Percentiles rank a stretch among this genome's conserved stretches.
Evolutionary conservation across 1,140 invertebrate genomes (phyloP).

Genomic region (Pachyrhynchus sulphureomaculatus): DNA sequence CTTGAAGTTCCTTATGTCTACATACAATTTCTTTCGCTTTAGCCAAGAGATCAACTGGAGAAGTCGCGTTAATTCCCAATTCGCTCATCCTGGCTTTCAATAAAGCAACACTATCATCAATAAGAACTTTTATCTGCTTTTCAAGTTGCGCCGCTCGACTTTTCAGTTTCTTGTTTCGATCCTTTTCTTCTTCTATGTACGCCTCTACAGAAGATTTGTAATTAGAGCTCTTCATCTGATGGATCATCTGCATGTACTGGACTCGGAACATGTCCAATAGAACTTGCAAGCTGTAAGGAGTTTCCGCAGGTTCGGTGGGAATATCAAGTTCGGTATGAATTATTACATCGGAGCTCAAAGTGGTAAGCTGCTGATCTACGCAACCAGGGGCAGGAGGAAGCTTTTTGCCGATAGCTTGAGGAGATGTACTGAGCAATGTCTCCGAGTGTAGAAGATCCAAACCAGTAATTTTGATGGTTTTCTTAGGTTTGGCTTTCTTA

Average conservation of each 20-base stretch:
- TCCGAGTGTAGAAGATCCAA: constrained; percentile 88
- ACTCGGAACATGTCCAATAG: constrained; percentile 80
- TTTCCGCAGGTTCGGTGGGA: constrained; percentile 71
- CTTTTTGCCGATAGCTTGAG: constrained; percentile 66
- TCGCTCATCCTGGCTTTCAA: constrained; percentile 89
- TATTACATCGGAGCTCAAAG: constrained; percentile 61
- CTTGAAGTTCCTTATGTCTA: constrained; percentile 86
- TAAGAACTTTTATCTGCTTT: constrained; percentile 86
- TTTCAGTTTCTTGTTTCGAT: constrained; percentile 77
- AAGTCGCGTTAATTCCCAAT: constrained; percentile 81
- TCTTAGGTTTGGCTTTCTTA: constrained; percentile 62
- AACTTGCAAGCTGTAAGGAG: constrained; percentile 83
- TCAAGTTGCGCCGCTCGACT: constrained; percentile 81
- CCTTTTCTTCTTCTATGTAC: constrained; percentile 83
- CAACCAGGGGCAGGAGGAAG: constrained; percentile 82
- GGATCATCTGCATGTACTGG: constrained; percentile 80
- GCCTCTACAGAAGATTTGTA: constrained; percentile 71
- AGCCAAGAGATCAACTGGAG: constrained; percentile 78
- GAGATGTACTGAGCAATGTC: constrained; percentile 82
- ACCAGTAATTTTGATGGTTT: constrained; percentile 73
- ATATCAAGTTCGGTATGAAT: constrained; percentile 81
- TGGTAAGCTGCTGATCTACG: constrained; percentile 84
- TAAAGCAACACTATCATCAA: constrained; percentile 87
- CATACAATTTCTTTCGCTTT: constrained; percentile 93
- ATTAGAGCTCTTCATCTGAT: constrained; percentile 75